Evolutionary conservation across 2,113 vertebrate genomes (phyloP), one percentile per base, ranked within the genome.

Genomic region (Callipepla californica): DNA sequence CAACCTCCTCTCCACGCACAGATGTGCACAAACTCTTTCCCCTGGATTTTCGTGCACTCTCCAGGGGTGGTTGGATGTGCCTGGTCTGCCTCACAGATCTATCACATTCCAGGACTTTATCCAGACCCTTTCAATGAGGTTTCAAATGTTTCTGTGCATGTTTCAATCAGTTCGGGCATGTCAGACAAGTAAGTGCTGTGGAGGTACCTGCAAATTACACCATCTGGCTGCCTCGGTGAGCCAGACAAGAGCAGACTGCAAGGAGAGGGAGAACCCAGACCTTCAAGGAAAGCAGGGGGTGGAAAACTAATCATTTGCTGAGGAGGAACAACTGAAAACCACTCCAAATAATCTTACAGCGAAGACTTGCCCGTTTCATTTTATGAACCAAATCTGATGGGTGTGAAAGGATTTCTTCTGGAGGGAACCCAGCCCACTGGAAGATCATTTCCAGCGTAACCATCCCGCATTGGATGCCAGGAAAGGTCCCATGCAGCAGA

Each of bases 121-220:
- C 89, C 94, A 91, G 85, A 93, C 40, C 77, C 47, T 36, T 97
- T 95, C 94, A 89, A 36, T 50, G 93, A 88, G 63, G 67, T 86
- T 96, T 96, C 83, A 92, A 66, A 88, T 95, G 92, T 76, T 92
- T 92, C 87, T 85, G 66, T 91, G 80, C 95, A 38, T 87, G 94
- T 92, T 96, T 95, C 92, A 91, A 90, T 96, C 94, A 87, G 95
- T 96, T 96, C 89, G 80, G 95, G 94, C 96, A 96, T 69, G 96
- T 94, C 93, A 94, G 95, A 93, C 85, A 94, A 95, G 90, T 84
- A 74, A 82, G 84, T 90, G 94, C 79, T 94, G 83, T 85, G 91
- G 87, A 94, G 91, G 85, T 96, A 93, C 95, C 94, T 95, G 92
- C 89, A 94, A 93, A 96, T 96, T 84, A 89, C 77, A 97, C 91